Evolutionary conservation across 2,797 vertebrate species (phyloP).

Genomic region (Heterohyrax brucei): DNA sequence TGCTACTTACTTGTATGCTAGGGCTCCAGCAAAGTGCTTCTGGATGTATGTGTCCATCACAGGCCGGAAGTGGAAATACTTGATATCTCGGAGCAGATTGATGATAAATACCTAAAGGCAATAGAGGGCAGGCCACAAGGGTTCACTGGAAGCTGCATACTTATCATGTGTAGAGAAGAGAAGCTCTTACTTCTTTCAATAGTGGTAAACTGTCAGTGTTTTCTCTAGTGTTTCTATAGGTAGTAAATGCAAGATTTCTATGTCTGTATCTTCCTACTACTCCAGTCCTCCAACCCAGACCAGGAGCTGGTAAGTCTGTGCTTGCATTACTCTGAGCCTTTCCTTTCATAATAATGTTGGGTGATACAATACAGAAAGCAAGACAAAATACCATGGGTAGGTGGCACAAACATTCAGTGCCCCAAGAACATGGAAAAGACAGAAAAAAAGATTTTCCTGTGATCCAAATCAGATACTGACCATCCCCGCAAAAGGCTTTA

Average conservation of each 20-base stretch:
- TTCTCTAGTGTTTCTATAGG: neutral
- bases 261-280: neutral
- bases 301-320: neutral
- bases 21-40: slow-evolving; percentile 98
- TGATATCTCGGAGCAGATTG: slow-evolving; percentile 98
- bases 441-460: neutral
- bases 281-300: neutral
- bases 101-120: slow-evolving; percentile 97
- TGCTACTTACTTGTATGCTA: slow-evolving; percentile 97
- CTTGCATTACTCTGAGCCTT: neutral
- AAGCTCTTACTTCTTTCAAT: slow-evolving; percentile 53
- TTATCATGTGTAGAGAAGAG: neutral
- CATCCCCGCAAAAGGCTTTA: neutral
- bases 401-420: slow-evolving; percentile 20
- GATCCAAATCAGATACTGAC: neutral
- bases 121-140: neutral
- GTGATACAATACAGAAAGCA: neutral
- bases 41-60: slow-evolving; percentile 99
- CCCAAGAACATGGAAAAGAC: slow-evolving; percentile 19
- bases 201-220: slow-evolving; percentile 7
- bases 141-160: neutral
- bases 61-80: slow-evolving; percentile 99
- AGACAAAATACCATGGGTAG: neutral
- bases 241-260: neutral
- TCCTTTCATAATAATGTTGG: slow-evolving; percentile 11